These are phyloP conservation scores for Drosophila subsilvestris DNA, from an alignment of 2,888 invertebrate genomes.

Conservation along the genomic window DNA sequence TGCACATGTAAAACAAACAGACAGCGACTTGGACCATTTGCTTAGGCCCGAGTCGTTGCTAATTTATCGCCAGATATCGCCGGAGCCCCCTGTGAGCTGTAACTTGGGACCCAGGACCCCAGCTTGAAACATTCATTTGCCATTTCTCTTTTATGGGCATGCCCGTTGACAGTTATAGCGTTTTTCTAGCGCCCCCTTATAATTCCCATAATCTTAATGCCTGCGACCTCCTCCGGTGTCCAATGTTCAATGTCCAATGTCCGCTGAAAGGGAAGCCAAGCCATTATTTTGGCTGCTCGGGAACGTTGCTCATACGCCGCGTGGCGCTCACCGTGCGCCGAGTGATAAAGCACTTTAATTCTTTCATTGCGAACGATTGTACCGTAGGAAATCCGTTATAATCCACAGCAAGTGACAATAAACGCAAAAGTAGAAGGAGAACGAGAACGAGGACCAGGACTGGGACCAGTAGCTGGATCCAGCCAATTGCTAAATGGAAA, in stretches of 20 bases:
- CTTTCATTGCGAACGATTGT: conserved; percentile 80
- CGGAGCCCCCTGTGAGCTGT: neutral
- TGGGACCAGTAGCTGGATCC: too few relatives aligned
- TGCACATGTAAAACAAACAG: conserved; percentile 76
- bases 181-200: conserved; percentile 62
- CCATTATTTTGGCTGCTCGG: neutral
- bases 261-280: conserved; percentile 4
- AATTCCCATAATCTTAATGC: conserved; percentile 75
- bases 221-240: conserved; percentile 5
- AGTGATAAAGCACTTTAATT: conserved; percentile 80
- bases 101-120: conserved; percentile 6
- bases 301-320: neutral
- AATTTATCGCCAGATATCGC: conserved; percentile 55
- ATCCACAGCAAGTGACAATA: conserved; percentile 80
- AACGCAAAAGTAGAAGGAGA: conserved; percentile 59
- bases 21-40: conserved; percentile 57
- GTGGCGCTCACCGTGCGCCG: conserved; percentile 64
- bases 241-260: neutral
- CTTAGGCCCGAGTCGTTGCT: conserved; percentile 50
- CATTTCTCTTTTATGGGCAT: conserved; percentile 68
- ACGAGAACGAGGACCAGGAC: neutral
- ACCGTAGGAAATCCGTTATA: conserved; percentile 76
- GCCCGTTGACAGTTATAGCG: conserved; percentile 75
- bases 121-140: conserved; percentile 59
- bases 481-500: conserved; percentile 57